Evolutionary conservation across 2,797 vertebrate species (phyloP), one percentile per base, ranked within the genome.

Genomic region (Hippocampus kuda): DNA sequence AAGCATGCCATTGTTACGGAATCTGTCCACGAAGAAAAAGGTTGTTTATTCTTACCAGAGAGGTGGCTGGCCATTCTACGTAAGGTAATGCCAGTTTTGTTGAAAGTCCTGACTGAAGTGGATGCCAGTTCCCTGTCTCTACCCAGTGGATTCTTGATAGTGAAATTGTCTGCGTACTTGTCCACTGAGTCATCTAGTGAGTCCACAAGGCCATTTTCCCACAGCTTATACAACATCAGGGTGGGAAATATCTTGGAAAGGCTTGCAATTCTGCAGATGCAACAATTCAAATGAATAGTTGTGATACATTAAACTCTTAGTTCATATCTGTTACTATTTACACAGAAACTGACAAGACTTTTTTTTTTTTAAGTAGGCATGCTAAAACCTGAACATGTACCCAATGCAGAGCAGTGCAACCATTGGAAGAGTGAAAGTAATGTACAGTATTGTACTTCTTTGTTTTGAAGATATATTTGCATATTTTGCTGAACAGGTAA

Each of bases 191-290:
- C 84, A 0, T 93, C 94, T 77, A 95, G 79, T 0, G 94, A 94
- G 77, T 92, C 92, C 79, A 87, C 72, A 42, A 76, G 62, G 26
- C 95, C 94, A 20, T 95, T 92, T 76, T 98, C 94, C 95, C 96
- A 98, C 70, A 98, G 81, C 69, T 92, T 93, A 81, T 96, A 97
- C 18, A 98, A 61, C 95, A 98, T 96, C 61, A 98, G 83, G 0
- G 94, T 91, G 0, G 95, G 96, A 72, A 98, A 98, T 74, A 98
- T 89, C 89, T 98, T 98, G 38, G 96, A 97, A 69, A 98, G 73
- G 3, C 96, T 98, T 48, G 94, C 92, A 63, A 98, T 96, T 76
- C 95, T 98, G 83, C 49, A 78, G 67, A 54, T 53, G 71, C 2
- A 69, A 26, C 13, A 38, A 77, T 76, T 54, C 49, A 46, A 75